Evolutionary conservation across 2,888 invertebrate genomes (phyloP).

Genomic region (Toxonevra muliebris): DNA sequence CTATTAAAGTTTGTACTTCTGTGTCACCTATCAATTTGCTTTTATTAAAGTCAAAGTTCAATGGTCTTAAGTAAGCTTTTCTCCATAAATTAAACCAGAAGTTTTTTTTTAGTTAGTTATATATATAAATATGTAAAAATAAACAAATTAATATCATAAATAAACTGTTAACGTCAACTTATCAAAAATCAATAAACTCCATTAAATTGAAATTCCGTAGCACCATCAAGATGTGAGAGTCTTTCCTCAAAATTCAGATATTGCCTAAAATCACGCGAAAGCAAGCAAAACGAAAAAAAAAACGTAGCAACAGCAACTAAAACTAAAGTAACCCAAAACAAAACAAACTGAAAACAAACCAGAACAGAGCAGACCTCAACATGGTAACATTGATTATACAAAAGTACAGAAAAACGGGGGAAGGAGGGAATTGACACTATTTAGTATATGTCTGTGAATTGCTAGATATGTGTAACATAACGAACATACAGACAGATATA

Average conservation of each 20-base stretch:
- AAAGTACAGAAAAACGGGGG: constrained; percentile 30
- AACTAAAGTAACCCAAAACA: constrained; percentile 36
- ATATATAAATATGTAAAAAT: too few species aligned
- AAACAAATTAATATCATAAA: too few species aligned
- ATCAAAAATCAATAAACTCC: constrained; percentile 25
- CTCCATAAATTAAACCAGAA: too few species aligned
- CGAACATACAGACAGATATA: constrained; percentile 25
- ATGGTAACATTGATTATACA: constrained; percentile 62
- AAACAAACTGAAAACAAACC: constrained; percentile 27
- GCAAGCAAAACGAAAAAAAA: constrained; percentile 48
- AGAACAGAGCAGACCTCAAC: constrained; percentile 41
- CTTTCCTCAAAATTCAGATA: constrained; percentile 25
- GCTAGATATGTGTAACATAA: too few species aligned
- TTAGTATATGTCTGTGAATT: too few species aligned
- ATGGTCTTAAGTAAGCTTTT: too few species aligned
- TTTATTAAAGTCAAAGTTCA: too few species aligned
- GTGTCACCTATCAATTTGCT: too few species aligned
- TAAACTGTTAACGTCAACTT: neutral
- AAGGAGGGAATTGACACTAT: neutral
- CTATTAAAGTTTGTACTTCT: too few species aligned
- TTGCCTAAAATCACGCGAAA: constrained; percentile 51
- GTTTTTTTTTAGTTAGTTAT: too few species aligned
- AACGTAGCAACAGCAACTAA: constrained; percentile 16
- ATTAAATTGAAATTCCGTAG: constrained; percentile 33
- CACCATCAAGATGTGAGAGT: neutral